Conservation (phyloP, 2,113 vertebrate species). For the Ophthalmolycus amberensis region DNA sequence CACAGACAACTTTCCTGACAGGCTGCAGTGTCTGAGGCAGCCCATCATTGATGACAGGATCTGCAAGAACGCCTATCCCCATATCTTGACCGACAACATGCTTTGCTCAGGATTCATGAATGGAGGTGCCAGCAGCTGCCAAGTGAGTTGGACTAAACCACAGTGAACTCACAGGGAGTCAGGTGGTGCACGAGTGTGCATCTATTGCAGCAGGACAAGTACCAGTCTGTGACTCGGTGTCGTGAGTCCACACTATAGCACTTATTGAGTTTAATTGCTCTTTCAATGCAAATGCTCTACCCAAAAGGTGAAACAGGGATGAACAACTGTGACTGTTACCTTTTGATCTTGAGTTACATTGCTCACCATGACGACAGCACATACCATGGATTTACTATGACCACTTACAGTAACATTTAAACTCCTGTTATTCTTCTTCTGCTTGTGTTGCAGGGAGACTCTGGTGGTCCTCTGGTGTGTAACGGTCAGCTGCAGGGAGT, state of each 20-base stretch:
- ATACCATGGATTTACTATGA: neutral
- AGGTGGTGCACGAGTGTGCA: constrained; percentile 16
- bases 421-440: neutral
- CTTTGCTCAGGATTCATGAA: constrained; percentile 86
- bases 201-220: neutral
- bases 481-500: constrained; percentile 83
- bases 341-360: neutral
- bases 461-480: constrained; percentile 85
- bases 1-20: constrained; percentile 79
- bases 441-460: constrained; percentile 79
- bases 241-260: no score
- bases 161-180: constrained; percentile 3
- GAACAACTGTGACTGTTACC: neutral
- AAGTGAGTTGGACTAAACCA: constrained; percentile 53
- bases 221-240: neutral
- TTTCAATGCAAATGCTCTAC: neutral
- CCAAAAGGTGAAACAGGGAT: neutral
- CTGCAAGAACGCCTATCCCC: constrained; percentile 83
- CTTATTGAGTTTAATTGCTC: no score
- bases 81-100: constrained; percentile 86
- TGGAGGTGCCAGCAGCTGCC: constrained; percentile 83
- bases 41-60: constrained; percentile 80
- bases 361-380: neutral
- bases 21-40: constrained; percentile 85
- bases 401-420: neutral